Percentiles rank a stretch among this genome's conserved stretches.
Conservation (phyloP, 2,797 vertebrate species). For the Megaceryle alcyon region DNA sequence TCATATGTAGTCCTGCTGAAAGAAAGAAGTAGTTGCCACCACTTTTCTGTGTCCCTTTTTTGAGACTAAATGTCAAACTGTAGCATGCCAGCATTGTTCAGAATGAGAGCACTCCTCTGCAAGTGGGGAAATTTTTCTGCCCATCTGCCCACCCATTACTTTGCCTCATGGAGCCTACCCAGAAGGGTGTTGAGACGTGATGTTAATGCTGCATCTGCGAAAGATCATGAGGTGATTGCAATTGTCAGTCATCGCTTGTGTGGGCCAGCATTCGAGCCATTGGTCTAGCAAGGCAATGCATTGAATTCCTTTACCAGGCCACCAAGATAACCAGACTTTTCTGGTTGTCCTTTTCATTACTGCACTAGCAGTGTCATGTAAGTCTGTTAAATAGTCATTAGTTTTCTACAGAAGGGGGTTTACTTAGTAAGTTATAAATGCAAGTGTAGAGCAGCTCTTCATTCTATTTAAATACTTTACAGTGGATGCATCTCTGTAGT, state of each 20-base stretch:
- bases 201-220: not conserved
- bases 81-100: not conserved
- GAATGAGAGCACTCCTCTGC: not conserved
- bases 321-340: not conserved
- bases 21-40: not conserved
- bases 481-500: not conserved
- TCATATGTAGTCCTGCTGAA: not conserved
- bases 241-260: not conserved
- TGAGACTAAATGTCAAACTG: not conserved
- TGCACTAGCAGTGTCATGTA: not conserved
- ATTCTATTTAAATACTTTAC: not conserved
- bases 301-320: not conserved
- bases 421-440: not conserved
- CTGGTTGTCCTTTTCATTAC: not conserved
- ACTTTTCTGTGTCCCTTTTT: not conserved
- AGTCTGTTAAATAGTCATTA: not conserved
- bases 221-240: not conserved
- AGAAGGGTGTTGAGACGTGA: not conserved
- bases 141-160: not conserved
- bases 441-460: not conserved
- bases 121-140: not conserved
- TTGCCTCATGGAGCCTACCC: not conserved
- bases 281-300: not conserved
- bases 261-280: not conserved
- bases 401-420: not conserved